Evolutionary conservation across 2,113 vertebrate species (phyloP), one percentile per base, ranked within the genome.

Genomic region (Bucco capensis): DNA sequence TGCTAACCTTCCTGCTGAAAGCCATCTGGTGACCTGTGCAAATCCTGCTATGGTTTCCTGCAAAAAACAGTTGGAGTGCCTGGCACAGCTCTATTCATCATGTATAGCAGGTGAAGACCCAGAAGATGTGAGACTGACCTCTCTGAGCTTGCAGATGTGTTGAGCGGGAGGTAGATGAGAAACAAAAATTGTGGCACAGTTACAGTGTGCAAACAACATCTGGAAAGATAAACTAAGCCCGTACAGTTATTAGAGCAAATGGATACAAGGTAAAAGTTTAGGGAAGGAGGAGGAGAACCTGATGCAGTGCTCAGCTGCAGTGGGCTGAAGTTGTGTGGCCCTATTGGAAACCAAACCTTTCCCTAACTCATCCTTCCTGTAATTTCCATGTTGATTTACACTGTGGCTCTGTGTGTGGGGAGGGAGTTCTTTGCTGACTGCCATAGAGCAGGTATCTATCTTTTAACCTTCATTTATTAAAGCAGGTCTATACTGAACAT

Each of bases 61-160:
- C 89, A 96, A 94, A 58, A 96, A 94, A 37, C 98, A 98, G 69
- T 90, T 99, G 83, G 97, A 99, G 87, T 92, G 98, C 61, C 96
- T 99, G 72, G 98, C 98, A 15, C 97, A 98, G 61, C 95, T 99
- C 25, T 99, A 99, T 94, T 99, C 98, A 40, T 97, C 98, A 0
- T 99, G 98, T 95, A 99, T 99, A 94, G 96, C 98, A 94, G 99
- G 99, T 99, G 94, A 94, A 67, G n/a, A 72, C 21, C 38, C 61
- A 51, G 66, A 9, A 27, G 31, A 50, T 64, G 31, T 23, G 65
- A 73, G 51, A 31, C 24, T 70, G 53, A 75, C 30, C 18, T 76
- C 67, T 66, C 57, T 84, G 40, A 46, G 60, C n/a, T 86, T 81
- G 15, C 1, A 1, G n/a, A 22, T 37, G 73, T 82, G 4, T 49